Evolutionary conservation across 2,113 vertebrate species (phyloP), one percentile per base, ranked within the genome.

Genomic region (Serinus canaria): DNA sequence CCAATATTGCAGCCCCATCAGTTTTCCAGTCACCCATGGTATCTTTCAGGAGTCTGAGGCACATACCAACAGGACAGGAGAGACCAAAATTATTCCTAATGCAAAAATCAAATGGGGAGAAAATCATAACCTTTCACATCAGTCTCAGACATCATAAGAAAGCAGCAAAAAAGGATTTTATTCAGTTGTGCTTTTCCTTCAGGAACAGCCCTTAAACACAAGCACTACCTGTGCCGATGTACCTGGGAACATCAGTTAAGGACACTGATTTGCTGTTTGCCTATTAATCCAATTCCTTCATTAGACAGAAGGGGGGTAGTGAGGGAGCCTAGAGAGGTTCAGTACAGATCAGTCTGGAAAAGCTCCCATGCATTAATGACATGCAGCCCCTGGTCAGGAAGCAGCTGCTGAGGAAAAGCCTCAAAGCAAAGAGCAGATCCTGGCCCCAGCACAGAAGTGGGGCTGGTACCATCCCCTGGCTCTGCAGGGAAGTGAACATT

Each of bases 181-280:
- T 74, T 64, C 81, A 69, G 13, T 50, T 82, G 18, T 80, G 16
- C 13, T 72, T 86, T 78, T 81, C 44, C 60, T 94, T 53, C 73
- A 72, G 52, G 37, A 90, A 11, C 44, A 81, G n/a, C 52, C 64
- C 76, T 94, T 89, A 86, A 83, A 86, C 60, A 41, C 14, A 78
- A 94, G 68, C 47, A 49, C 60, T 96, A 88, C 90, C 95, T 90
- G 92, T 68, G 92, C 92, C 68, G 69, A 67, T 89, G 83, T 97
- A 92, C 96, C 92, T 97, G 83, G 56, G 76, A 96, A 78, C 79
- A 68, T 41, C 76, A 93, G 59, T 92, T 95, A 96, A 89, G 52
- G 68, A 33, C 19, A 41, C 52, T 68, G 85, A 92, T 96, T 83
- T 78, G 44, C 79, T 95, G 41, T 68, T 95, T 93, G 77, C 49